Base-by-base conservation (phyloP, 2,797 vertebrate species). In the Lithobates sylvaticus region DNA sequence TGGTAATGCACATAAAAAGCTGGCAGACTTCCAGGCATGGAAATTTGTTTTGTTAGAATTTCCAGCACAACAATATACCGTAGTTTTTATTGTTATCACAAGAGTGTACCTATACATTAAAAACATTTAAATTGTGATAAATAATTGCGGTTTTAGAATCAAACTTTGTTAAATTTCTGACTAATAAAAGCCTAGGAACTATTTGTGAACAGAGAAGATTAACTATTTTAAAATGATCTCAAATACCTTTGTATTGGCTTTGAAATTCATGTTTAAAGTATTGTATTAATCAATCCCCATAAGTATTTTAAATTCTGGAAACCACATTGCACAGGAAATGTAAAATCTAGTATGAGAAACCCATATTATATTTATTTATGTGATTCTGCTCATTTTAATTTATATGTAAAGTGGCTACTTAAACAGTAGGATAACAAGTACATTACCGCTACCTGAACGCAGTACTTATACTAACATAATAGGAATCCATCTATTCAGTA, bases 321-420 rank as follows among this genome's bases (percentile, higher is more conserved):
- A 18, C 16, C 18, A 80, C 7, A 34, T 54, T 70, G 58, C 23
- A 72, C 9, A 21, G 12, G 7, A 39, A 64, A 36, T 36, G 23
- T 34, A 81, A 71, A 44, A 81, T 18, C 23, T 27, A 34, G 0
- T 26, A 42, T 61, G 44, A 81, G 36, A 80, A 85, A 79, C 65
- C 12, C 34, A 36, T 36, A 36, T 27, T 74, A 50, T 65, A 27
- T 70, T 76, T 81, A 86, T 70, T 68, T 68, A 81, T 86, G 44
- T 58, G 23, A 69, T 61, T 39, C 61, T 78, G 67, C 50, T 50
- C 36, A 65, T 83, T 83, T 83, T 83, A 83, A 87, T 87, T 83
- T 87, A 87, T 83, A 87, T 87, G 85, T 80, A 87, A 87, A 87
- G 67, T 83, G 78, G 74, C 68, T 83, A 78, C 81, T 84, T 84